These are phyloP conservation scores for Microctenopoma lineatum DNA, from an alignment of 2,797 vertebrate genomes.

Conservation along the genomic window DNA sequence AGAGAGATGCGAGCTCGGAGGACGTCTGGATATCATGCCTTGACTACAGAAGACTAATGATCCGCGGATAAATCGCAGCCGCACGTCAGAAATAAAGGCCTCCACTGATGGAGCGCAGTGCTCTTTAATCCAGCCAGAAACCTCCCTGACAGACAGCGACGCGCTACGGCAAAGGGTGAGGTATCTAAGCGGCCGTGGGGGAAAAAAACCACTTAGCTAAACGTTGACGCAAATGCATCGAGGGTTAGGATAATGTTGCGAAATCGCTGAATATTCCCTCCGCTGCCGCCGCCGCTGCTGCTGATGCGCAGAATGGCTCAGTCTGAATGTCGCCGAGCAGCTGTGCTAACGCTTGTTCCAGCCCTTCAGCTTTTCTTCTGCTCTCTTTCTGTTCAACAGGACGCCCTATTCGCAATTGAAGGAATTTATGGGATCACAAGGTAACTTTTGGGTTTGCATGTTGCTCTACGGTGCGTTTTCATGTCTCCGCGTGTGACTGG, in stretches of 20 bases:
- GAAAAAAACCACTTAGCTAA: background rate
- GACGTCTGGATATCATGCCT: conserved; percentile 59
- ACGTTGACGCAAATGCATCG: conserved; percentile 23
- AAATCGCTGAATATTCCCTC: conserved; percentile 21
- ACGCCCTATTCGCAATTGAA: conserved; percentile 74
- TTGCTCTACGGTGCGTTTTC: conserved; percentile 19
- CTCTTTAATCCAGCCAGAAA: conserved; percentile 64
- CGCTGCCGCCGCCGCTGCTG: conserved; percentile 8
- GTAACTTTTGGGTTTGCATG: conserved; percentile 68
- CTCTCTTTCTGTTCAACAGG: conserved; percentile 76
- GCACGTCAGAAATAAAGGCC: conserved; percentile 63
- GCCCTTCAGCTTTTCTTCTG: conserved; percentile 53
- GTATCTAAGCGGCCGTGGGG: conserved; percentile 6
- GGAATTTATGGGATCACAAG: conserved; percentile 88
- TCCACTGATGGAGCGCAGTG: conserved; percentile 62
- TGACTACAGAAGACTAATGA: conserved; percentile 55
- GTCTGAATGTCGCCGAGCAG: conserved; percentile 30
- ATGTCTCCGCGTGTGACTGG: conserved; percentile 17
- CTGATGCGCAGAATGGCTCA: conserved; percentile 40
- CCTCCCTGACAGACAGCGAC: conserved; percentile 61
- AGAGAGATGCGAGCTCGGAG: conserved; percentile 27
- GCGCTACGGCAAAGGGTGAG: conserved; percentile 78
- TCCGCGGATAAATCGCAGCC: conserved; percentile 63
- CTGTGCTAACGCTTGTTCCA: conserved; percentile 41
- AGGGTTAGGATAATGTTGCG: conserved; percentile 35